Conservation (phyloP, 2,797 vertebrate genomes). For the Syngnathus acus region DNA sequence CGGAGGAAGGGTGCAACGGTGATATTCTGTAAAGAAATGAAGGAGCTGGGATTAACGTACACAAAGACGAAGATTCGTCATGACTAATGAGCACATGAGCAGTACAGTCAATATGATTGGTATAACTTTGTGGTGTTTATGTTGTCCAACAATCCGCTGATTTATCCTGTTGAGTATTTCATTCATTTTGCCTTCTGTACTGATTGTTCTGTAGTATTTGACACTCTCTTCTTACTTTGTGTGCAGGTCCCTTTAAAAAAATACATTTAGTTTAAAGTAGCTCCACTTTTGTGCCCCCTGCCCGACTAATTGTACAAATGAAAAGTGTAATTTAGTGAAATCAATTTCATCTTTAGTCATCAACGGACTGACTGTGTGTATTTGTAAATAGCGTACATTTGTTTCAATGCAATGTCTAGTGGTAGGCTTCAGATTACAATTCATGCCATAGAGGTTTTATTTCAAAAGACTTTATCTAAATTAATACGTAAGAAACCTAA, state of each 20-base stretch:
- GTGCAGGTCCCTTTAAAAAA: constrained; percentile 51
- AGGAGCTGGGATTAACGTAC: constrained; percentile 58
- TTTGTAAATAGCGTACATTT: constrained; percentile 34
- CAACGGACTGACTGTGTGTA: constrained; percentile 2
- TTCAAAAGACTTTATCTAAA: not conserved
- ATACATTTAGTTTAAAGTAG: constrained; percentile 46
- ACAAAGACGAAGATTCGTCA: constrained; percentile 34
- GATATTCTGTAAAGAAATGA: constrained; percentile 63
- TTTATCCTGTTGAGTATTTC: constrained; percentile 37
- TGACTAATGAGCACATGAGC: constrained; percentile 37
- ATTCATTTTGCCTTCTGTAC: constrained; percentile 47
- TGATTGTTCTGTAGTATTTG: constrained; percentile 48
- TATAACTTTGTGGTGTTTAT: constrained; percentile 44
- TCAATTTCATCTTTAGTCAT: constrained; percentile 35
- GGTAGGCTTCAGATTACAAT: constrained; percentile 36
- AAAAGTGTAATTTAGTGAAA: constrained; percentile 39
- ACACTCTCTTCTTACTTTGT: constrained; percentile 41
- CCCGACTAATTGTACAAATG: constrained; percentile 31
- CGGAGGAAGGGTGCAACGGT: constrained; percentile 71
- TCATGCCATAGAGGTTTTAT: constrained; percentile 26
- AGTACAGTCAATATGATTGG: constrained; percentile 50
- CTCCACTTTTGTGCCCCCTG: constrained; percentile 46
- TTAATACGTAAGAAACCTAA: not conserved
- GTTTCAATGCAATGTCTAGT: constrained; percentile 41
- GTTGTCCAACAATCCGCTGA: constrained; percentile 37